A percentile compares a stretch with the other conserved stretches of the same genome.
Evolutionary conservation across 2,888 invertebrate genomes (phyloP).

Genomic region (Blastobasis adustella): DNA sequence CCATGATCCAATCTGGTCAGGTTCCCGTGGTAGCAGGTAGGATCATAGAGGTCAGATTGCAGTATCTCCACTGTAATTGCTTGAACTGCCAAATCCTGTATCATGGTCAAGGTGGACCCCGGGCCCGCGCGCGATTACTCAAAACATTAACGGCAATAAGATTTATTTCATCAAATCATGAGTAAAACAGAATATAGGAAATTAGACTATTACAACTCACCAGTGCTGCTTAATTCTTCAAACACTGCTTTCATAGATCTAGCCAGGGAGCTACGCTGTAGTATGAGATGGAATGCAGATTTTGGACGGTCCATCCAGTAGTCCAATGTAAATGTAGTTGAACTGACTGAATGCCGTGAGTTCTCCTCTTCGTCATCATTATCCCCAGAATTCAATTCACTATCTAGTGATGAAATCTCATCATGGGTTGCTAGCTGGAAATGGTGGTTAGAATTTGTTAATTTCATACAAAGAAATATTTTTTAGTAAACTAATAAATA

Average conservation of each 20-base stretch:
- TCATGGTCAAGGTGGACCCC: too few species aligned
- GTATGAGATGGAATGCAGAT: conserved; percentile 86
- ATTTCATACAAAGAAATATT: too few species aligned
- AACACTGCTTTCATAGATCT: conserved; percentile 88
- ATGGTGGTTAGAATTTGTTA: neutral
- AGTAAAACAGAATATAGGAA: too few species aligned
- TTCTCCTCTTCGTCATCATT: conserved; percentile 61
- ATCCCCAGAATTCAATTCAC: conserved; percentile 53
- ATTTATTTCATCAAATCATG: too few species aligned
- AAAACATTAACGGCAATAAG: too few species aligned
- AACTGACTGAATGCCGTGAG: conserved; percentile 52
- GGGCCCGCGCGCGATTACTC: too few species aligned
- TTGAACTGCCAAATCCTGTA: too few species aligned
- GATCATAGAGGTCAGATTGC: too few species aligned
- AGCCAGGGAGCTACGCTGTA: conserved; percentile 88
- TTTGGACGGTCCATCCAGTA: conserved; percentile 41
- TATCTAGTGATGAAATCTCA: conserved; percentile 70
- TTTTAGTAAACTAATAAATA: neutral
- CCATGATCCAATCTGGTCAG: too few species aligned
- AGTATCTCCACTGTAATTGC: too few species aligned
- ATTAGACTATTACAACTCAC: conserved; percentile 26
- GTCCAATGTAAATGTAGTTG: conserved; percentile 42
- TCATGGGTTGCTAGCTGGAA: conserved; percentile 72
- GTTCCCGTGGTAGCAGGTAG: too few species aligned
- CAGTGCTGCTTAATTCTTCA: conserved; percentile 81